Evolutionary conservation across 2,797 vertebrate species (phyloP), one percentile per base, ranked within the genome.

Genomic region (Podarcis siculus): DNA sequence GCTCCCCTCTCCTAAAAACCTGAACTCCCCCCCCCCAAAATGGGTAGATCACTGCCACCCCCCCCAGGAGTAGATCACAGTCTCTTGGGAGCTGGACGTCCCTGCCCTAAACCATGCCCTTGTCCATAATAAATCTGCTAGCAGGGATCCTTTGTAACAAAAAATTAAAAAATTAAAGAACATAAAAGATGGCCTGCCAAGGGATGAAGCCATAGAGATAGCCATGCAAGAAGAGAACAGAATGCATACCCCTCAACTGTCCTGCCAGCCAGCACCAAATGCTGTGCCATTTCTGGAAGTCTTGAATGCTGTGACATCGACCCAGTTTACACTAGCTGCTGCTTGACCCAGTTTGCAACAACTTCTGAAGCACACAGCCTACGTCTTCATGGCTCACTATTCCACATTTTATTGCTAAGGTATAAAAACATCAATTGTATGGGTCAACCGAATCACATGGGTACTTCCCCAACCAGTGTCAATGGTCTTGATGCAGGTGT

Each of bases 101-200:
- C 17, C 42, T 55, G 9, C 32, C 39, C 69, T 67, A 87, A 82
- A 91, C 72, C 81, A 69, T 94, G 91, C 85, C 91, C 89, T 91
- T 87, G 89, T 93, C 91, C 90, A 89, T 92, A 92, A 91, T 80
- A 89, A 89, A 86, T 92, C 83, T 92, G 90, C 61, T 82, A 94
- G 83, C 89, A 15, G 89, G 42, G 90, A 35, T 0, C 0, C 92
- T 94, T 83, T 90, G 8, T 89, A 93, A 95, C 66, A 61, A 15
- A 0, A 0, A 75, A 72, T 15, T 91, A 93, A 86, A 87, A 94
- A 93, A 92, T 49, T 86, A 0, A 7, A 83, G 71, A 88, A 37
- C 32, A 39, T 9, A 42, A 75, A 86, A 39, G 89, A 93, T 5
- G 5, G 89, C 93, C 89, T 91, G 71, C 66, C 61, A 92, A 91